A percentile compares a stretch with the other conserved stretches of the same genome.
phyloP scores from a whole-genome alignment of 1,140 invertebrate species.

The Pararge aegeria region DNA sequence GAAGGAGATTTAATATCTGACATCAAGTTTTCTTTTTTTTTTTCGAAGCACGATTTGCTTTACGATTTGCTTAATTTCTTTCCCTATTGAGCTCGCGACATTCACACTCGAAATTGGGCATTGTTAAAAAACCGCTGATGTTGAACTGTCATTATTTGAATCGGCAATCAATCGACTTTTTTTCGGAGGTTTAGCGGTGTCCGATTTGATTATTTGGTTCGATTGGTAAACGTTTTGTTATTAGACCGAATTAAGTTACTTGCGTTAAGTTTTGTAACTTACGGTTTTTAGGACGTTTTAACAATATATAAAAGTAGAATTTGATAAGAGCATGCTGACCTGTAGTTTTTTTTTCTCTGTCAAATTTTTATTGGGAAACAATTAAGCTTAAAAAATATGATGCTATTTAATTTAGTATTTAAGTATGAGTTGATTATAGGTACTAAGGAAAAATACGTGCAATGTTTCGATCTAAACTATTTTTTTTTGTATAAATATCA shows the following conservation, averaged over 20 bases:
- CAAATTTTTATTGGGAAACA: no score
- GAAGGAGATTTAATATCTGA: slow-evolving; percentile 56
- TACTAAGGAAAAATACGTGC: no score
- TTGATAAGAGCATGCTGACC: no score
- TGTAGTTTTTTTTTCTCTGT: no score
- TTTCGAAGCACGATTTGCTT: slow-evolving; percentile 13
- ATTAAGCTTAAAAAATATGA: no score
- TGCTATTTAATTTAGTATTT: no score
- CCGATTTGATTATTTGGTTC: slow-evolving; percentile 10
- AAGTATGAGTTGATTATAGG: no score
- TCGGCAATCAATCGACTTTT: slow-evolving; percentile 21
- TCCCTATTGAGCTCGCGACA: slow-evolving; percentile 45
- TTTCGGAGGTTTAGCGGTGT: slow-evolving; percentile 3
- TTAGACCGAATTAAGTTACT: not conserved
- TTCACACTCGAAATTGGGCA: slow-evolving; percentile 51
- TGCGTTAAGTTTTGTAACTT: not conserved
- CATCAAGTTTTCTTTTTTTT: slow-evolving; percentile 27
- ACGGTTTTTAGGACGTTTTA: not conserved
- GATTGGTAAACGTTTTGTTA: not conserved
- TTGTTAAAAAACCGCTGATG: slow-evolving; percentile 44
- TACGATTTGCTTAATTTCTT: slow-evolving; percentile 53
- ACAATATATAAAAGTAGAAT: no score
- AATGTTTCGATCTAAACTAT: no score
- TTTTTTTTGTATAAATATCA: no score
- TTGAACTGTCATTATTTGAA: slow-evolving; percentile 19